These are phyloP conservation scores for Cynopterus brachyotis DNA, from an alignment of 2,113 vertebrate species.

Conservation along the genomic window DNA sequence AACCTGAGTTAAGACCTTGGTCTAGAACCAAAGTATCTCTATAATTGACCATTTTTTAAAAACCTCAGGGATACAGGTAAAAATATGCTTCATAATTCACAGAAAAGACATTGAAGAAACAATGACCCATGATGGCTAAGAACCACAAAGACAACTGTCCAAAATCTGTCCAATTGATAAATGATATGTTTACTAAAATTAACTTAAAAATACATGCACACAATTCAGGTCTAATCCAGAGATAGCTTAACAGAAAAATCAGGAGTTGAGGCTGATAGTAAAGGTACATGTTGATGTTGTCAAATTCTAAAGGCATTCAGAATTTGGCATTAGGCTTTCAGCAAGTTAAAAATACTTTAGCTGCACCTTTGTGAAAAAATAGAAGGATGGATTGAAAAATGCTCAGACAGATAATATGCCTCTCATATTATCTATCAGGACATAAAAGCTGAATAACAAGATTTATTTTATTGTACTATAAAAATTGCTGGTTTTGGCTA, in stretches of 20 bases:
- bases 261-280: background rate
- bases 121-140: background rate
- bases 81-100: background rate
- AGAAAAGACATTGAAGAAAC: background rate
- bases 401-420: background rate
- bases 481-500: constrained; percentile 30
- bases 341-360: constrained; percentile 19
- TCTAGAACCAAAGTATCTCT: background rate
- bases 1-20: background rate
- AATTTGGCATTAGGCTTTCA: background rate
- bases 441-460: background rate
- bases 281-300: background rate
- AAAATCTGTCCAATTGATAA: background rate
- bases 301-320: background rate
- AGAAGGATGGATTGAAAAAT: constrained; percentile 11
- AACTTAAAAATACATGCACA: background rate
- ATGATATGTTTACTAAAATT: background rate
- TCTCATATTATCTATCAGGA: constrained; percentile 4
- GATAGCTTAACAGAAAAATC: background rate
- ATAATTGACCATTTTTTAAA: background rate
- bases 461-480: background rate
- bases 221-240: background rate
- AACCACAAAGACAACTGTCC: background rate
- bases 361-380: constrained; percentile 49
- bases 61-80: background rate